Conservation (phyloP, 2,888 invertebrate genomes). For the Trissolcus brochymenae region DNA sequence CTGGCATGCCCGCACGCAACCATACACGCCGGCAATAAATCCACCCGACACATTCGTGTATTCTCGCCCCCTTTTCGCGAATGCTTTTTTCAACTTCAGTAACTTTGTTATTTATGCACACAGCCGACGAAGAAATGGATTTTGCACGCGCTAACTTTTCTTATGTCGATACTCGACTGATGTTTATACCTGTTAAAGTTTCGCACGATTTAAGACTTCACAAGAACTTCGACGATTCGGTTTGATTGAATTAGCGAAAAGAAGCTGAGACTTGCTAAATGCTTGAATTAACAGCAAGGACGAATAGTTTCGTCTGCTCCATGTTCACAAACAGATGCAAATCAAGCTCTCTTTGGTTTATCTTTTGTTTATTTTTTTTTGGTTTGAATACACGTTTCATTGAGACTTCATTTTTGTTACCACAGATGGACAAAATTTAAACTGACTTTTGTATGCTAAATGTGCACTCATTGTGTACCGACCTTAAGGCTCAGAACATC, state of each 20-base stretch:
- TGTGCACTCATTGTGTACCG: no score
- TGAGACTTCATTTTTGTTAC: no score
- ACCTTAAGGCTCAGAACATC: conserved; percentile 2
- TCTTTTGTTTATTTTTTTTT: no score
- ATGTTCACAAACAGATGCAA: no score
- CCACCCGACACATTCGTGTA: conserved; percentile 61
- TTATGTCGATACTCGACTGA: no score
- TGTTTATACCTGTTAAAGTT: no score
- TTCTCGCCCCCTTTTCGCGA: conserved; percentile 61
- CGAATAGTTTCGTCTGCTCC: no score
- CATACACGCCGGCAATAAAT: conserved; percentile 63
- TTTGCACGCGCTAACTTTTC: conserved; percentile 58
- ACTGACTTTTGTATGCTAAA: neutral
- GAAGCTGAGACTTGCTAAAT: neutral
- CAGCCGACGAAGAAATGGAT: conserved; percentile 71
- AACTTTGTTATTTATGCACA: conserved; percentile 74
- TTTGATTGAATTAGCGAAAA: no score
- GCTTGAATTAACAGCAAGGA: no score
- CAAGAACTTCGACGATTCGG: no score
- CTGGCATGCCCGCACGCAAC: conserved; percentile 41
- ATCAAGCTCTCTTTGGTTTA: no score
- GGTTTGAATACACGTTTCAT: neutral
- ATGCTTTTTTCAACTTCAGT: conserved; percentile 68
- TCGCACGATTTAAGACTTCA: no score
- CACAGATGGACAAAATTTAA: neutral